Conservation (phyloP, 2,797 vertebrate genomes). For the Tinamus major region DNA sequence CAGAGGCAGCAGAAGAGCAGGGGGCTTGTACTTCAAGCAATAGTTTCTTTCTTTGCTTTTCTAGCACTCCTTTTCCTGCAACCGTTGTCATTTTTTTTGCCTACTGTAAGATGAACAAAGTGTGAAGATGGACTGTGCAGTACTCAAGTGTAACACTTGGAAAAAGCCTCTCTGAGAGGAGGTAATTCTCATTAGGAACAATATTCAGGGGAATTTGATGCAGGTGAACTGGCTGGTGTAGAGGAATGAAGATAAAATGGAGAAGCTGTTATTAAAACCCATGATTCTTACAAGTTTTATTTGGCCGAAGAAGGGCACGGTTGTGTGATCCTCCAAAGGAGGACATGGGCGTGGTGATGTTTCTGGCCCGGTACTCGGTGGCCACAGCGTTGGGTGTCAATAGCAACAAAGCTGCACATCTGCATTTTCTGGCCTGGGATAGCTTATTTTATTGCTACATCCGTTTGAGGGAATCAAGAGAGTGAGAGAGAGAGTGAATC, state of each 20-base stretch:
- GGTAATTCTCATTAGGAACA: not conserved
- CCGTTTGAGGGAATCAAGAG: constrained; percentile 35
- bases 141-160: not conserved
- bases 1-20: rapidly evolving
- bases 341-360: constrained; percentile 21
- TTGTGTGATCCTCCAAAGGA: constrained; percentile 32
- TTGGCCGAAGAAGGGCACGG: not conserved
- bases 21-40: not conserved
- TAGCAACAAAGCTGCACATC: constrained; percentile 57
- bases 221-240: not conserved
- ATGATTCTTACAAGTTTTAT: not conserved
- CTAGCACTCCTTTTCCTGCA: not conserved
- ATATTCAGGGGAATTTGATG: not conserved
- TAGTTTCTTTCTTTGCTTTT: not conserved
- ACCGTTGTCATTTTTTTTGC: not conserved
- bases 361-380: constrained; percentile 34
- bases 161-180: not conserved
- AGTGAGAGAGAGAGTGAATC: constrained; percentile 45
- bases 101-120: not conserved
- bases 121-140: rapidly evolving
- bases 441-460: constrained; percentile 62
- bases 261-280: not conserved
- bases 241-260: not conserved
- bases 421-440: constrained; percentile 57
- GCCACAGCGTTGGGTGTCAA: constrained; percentile 27